A percentile compares a stretch with the other conserved stretches of the same genome.
These are phyloP conservation scores for Babylonia areolata DNA, from an alignment of 1,140 invertebrate species.

Conservation along the genomic window DNA sequence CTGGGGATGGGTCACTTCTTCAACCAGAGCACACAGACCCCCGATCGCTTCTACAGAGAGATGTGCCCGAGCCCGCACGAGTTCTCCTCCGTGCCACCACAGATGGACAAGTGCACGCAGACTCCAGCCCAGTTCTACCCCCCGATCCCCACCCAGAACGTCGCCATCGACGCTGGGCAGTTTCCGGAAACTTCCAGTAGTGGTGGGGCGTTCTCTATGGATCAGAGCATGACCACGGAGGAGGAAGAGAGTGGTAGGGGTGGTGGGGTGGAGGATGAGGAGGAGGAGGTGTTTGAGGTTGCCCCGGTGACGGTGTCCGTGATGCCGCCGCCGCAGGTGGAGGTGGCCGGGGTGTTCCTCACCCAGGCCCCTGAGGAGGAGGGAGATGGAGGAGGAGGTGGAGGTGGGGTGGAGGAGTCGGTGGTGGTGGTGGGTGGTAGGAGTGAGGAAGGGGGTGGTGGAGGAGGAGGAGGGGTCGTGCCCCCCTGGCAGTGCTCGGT, in stretches of 20 bases:
- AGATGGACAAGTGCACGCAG: conserved; percentile 28
- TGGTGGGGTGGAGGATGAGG: not conserved
- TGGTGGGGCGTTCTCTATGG: not conserved
- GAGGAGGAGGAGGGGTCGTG: not conserved
- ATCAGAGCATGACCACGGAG: not conserved
- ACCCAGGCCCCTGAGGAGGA: conserved; percentile 21
- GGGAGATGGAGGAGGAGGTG: not conserved
- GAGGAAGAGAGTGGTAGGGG: not conserved
- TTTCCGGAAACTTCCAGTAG: conserved; percentile 23
- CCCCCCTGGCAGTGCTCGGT: conserved; percentile 1
- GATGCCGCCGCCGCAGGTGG: not conserved
- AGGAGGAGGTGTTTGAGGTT: not conserved
- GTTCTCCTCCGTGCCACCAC: not conserved
- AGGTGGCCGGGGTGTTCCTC: not conserved
- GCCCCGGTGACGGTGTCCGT: not conserved
- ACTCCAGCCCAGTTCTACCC: conserved; percentile 30
- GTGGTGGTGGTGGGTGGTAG: not conserved
- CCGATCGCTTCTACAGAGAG: conserved; percentile 35
- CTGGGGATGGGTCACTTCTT: conserved; percentile 38
- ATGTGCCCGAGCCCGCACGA: conserved; percentile 39
- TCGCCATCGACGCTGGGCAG: conserved; percentile 33
- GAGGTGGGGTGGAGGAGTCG: too few species aligned
- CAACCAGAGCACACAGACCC: conserved; percentile 39
- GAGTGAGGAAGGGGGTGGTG: too few species aligned
- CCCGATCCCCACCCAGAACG: conserved; percentile 34